Percentiles rank a stretch among this genome's conserved stretches.
Conservation (phyloP, 2,797 vertebrate genomes). For the Coregonus suidteri region DNA sequence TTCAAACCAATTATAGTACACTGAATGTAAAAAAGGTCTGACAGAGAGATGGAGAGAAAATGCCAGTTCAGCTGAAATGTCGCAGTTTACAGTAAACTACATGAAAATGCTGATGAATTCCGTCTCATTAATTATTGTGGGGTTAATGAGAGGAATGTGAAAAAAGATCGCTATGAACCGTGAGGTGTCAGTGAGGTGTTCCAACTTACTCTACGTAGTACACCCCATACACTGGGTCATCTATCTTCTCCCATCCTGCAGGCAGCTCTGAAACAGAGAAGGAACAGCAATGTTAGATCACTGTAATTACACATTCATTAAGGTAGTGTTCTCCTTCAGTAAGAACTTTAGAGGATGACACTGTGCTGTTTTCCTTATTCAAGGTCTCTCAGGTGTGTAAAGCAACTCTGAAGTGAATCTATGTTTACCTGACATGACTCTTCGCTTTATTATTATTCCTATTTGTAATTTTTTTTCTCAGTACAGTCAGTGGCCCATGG, state of each 20-base stretch:
- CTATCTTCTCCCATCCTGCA: conserved; percentile 98
- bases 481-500: not conserved
- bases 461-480: too few relatives aligned
- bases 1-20: not conserved
- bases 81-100: not conserved
- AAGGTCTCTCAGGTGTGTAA: not conserved
- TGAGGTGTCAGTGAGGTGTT: not conserved
- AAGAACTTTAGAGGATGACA: not conserved
- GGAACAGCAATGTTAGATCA: conserved; percentile 32
- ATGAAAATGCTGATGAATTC: not conserved
- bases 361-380: too few relatives aligned
- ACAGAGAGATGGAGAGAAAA: not conserved
- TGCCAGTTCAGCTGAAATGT: not conserved
- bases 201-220: conserved; percentile 99
- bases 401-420: not conserved
- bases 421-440: not conserved
- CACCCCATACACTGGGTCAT: conserved; percentile 96
- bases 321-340: not conserved
- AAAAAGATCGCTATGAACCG: not conserved
- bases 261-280: conserved; percentile 87
- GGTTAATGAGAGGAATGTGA: not conserved
- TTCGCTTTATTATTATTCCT: not conserved
- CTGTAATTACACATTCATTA: conserved; percentile 2
- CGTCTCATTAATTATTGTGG: not conserved
- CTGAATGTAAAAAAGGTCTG: not conserved